phyloP scores from a whole-genome alignment of 1,140 invertebrate genomes.

The Drosophila kohkoa region DNA sequence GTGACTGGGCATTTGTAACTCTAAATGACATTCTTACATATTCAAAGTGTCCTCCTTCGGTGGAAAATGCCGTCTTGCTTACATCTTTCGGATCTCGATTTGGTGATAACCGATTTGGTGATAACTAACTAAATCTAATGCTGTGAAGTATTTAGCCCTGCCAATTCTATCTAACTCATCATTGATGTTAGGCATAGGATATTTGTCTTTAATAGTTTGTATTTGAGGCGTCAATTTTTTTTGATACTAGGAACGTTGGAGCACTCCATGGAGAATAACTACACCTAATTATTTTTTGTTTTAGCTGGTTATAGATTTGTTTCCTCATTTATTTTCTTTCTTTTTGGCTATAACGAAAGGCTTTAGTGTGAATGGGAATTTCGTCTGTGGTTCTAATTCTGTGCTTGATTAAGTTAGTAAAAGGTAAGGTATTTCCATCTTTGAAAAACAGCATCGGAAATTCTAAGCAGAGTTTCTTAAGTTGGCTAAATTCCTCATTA shows the following conservation, averaged over 20 bases:
- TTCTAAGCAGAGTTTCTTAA: slow-evolving; percentile 29
- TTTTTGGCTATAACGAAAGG: slow-evolving; percentile 11
- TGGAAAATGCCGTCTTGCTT: slow-evolving; percentile 9
- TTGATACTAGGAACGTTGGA: slow-evolving; percentile 15
- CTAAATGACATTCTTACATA: slow-evolving; percentile 6
- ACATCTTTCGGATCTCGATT: slow-evolving; percentile 7
- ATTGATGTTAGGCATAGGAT: neutral
- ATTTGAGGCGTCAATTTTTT: neutral
- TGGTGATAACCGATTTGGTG: slow-evolving; percentile 18
- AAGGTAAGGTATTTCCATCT: slow-evolving; percentile 8
- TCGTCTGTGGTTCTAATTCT: slow-evolving; percentile 3
- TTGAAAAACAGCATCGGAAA: slow-evolving; percentile 21
- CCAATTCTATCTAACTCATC: too few relatives aligned
- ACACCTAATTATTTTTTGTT: slow-evolving; percentile 22
- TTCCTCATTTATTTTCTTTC: slow-evolving; percentile 14
- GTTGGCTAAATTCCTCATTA: slow-evolving; percentile 20
- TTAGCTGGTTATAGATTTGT: slow-evolving; percentile 12
- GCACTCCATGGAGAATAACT: slow-evolving; percentile 23
- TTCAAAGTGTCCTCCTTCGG: slow-evolving; percentile 2
- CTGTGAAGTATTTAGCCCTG: too few relatives aligned
- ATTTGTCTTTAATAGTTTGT: neutral
- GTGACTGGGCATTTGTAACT: slow-evolving; percentile 2
- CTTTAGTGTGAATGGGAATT: slow-evolving; percentile 12
- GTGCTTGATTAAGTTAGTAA: slow-evolving; percentile 12
- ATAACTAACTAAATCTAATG: neutral